Evolutionary conservation across 2,113 vertebrate genomes (phyloP).

Genomic region (Colaptes auratus): DNA sequence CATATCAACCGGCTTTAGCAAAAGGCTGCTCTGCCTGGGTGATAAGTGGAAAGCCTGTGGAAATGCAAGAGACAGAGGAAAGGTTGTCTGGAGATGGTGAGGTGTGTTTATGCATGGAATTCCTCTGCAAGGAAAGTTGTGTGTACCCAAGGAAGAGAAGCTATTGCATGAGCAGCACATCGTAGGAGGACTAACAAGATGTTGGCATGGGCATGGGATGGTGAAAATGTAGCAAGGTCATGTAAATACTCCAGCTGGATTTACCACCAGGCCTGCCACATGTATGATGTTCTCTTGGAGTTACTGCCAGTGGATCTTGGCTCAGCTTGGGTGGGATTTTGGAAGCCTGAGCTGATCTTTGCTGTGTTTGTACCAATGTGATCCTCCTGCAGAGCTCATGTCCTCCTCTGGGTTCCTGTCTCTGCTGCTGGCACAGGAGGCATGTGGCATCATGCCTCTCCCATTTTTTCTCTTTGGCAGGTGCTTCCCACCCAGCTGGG

Average conservation of each 20-base stretch:
- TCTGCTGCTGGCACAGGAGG: background rate
- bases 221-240: background rate
- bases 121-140: background rate
- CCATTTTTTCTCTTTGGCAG: background rate
- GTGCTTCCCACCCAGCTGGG: background rate
- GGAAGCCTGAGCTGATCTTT: background rate
- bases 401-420: background rate
- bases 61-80: background rate
- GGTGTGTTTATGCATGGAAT: background rate
- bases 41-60: background rate
- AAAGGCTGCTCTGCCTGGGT: background rate
- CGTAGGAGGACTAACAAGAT: background rate
- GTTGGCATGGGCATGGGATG: rapidly evolving
- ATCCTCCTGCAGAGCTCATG: rapidly evolving
- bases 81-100: background rate
- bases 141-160: background rate
- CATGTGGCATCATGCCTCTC: rapidly evolving
- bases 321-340: background rate
- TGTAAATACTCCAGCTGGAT: background rate
- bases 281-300: background rate
- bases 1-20: background rate
- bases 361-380: background rate
- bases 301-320: background rate
- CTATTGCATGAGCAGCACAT: rapidly evolving
- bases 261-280: rapidly evolving